These are phyloP conservation scores for Sterrhoptilus dennistouni DNA, from an alignment of 2,113 vertebrate species.

Conservation along the genomic window DNA sequence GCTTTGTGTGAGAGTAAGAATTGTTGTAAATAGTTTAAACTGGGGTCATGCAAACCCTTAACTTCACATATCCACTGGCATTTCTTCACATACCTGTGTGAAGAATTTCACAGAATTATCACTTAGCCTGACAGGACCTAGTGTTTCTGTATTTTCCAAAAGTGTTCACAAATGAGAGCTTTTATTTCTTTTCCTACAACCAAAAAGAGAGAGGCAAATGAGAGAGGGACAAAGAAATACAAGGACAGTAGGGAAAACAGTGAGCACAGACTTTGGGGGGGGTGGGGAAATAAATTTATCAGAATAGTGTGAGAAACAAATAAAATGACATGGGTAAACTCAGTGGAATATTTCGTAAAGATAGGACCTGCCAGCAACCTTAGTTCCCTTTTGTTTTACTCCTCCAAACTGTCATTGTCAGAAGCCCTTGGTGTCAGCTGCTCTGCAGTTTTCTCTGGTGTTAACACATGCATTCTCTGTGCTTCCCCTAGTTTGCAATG, in stretches of 20 bases:
- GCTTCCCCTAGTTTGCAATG: not conserved
- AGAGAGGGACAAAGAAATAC: not conserved
- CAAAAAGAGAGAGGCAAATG: not conserved
- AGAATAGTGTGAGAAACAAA: not conserved
- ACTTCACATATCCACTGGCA: not conserved
- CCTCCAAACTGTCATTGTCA: not conserved
- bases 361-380: not conserved
- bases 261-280: not conserved
- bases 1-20: not conserved
- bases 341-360: not conserved
- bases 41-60: not conserved
- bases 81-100: not conserved
- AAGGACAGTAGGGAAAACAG: not conserved
- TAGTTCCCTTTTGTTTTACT: not conserved
- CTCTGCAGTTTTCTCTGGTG: not conserved
- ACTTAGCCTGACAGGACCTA: not conserved
- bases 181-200: not conserved
- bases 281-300: not conserved
- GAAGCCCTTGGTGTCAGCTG: not conserved
- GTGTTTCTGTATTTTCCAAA: not conserved
- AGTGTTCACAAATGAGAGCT: not conserved
- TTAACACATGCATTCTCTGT: not conserved
- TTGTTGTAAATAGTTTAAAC: not conserved
- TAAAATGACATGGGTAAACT: not conserved
- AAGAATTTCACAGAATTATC: slow-evolving; percentile 26